Percentiles rank a stretch among this genome's conserved stretches.
Conservation (phyloP, 2,888 invertebrate genomes). For the Margaritifera margaritifera region DNA sequence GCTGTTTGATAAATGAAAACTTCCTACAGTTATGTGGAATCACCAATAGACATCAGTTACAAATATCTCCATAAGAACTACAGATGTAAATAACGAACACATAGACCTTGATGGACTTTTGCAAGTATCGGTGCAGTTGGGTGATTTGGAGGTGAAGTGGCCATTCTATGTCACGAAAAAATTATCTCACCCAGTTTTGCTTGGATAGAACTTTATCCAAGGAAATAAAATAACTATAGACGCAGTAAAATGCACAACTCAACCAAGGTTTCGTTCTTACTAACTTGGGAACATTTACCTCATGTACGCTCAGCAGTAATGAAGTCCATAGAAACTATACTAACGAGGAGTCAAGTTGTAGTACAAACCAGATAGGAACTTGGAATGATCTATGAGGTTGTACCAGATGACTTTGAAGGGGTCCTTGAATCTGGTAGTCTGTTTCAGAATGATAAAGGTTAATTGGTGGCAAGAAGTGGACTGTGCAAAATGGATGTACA, state of each 20-base stretch:
- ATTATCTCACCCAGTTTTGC: neutral
- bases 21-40: neutral
- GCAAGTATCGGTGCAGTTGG: neutral
- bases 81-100: constrained; percentile 3
- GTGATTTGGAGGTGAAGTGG: neutral
- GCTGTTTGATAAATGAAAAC: constrained; percentile 1
- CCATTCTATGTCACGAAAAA: constrained; percentile 1
- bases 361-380: neutral
- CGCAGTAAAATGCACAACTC: neutral
- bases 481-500: neutral
- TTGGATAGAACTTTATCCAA: constrained; percentile 4
- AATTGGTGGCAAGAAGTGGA: neutral
- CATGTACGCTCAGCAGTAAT: neutral
- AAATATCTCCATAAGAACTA: neutral
- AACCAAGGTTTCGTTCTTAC: neutral
- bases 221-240: constrained; percentile 3
- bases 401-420: constrained; percentile 2
- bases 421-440: neutral
- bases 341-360: constrained; percentile 1
- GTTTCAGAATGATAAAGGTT: constrained; percentile 1
- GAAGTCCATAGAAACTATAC: neutral
- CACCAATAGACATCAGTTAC: neutral
- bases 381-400: neutral
- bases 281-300: neutral
- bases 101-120: neutral